These are phyloP conservation scores for Junonia oenone DNA, from an alignment of 2,888 invertebrate species.

Conservation along the genomic window DNA sequence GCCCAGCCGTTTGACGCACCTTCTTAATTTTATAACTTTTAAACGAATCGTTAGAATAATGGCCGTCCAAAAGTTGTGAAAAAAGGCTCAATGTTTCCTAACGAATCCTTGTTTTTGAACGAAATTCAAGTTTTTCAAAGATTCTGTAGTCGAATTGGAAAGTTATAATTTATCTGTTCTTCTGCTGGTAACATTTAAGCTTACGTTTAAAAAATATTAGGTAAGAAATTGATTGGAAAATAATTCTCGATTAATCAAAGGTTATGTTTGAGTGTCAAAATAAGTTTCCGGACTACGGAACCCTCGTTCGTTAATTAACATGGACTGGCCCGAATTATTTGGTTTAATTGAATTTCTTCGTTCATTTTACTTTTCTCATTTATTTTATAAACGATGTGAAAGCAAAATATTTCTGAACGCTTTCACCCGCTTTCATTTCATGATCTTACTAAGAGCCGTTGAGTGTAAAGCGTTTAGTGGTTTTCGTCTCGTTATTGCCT, in stretches of 20 bases:
- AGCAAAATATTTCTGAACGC: too few species aligned
- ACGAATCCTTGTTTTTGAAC: constrained; percentile 1
- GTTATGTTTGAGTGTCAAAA: too few species aligned
- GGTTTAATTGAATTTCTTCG: background rate
- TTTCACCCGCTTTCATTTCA: too few species aligned
- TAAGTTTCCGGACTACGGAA: background rate
- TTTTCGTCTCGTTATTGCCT: too few species aligned
- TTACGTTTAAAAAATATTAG: too few species aligned
- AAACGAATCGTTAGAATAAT: constrained; percentile 4
- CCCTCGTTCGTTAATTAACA: background rate
- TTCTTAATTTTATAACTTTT: constrained; percentile 2
- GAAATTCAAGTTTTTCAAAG: constrained; percentile 8
- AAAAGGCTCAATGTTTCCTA: constrained; percentile 1
- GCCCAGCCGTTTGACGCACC: constrained; percentile 6
- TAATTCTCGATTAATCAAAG: too few species aligned
- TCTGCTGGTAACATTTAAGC: too few species aligned
- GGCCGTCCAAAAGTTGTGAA: background rate
- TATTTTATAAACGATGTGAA: background rate
- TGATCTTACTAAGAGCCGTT: too few species aligned
- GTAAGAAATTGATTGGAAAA: too few species aligned
- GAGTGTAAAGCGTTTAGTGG: too few species aligned
- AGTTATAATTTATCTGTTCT: too few species aligned
- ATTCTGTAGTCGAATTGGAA: background rate
- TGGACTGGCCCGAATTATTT: background rate
- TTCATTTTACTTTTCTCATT: constrained; percentile 4